Base-by-base conservation (phyloP, 2,888 invertebrate species). In the Nezara viridula region DNA sequence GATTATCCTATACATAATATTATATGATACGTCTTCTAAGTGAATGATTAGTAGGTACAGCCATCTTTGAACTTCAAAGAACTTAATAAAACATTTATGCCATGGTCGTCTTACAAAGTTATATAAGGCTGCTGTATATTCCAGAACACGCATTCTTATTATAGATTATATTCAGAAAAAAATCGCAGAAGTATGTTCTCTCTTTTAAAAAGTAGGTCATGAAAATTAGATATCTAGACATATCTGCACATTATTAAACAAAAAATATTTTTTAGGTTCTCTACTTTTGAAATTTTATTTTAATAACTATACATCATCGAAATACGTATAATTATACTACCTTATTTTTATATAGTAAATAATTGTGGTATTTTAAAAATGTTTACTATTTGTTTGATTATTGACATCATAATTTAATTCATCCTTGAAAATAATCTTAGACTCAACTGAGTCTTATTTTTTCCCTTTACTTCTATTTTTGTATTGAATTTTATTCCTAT, bases 121-220 rank as follows among this genome's bases (percentile, higher is more conserved):
- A 81, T n/a, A 81, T 44, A 81, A 81, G 81, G 44, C 14, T 44
- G 4, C 37, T 7, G 21, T 73, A 9, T 37, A 7, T 37, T 6
- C 16, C n/a, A 10, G 81, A 24, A n/a, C 10, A 12, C n/a, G 0
- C 44, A 81, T n/a, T 81, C n/a, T 47, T 44, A 14, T 77, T 47
- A 40, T 9, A 73, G 32, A 73, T 37, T 73, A 37, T 73, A 37
- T 7, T 60, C n/a, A n/a, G 14, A n/a, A 24, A 44, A 44, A n/a
- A 47, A 81, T 44, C 1, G 40, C 16, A 44, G 81, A 44, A 77
- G 40, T 24, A 77, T 81, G 44, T 47, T 81, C 44, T 81, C 81
- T 81, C 21, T 81, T 24, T 47, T 81, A 14, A 81, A 81, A 81
- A 40, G 81, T 81, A 81, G 81, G 81, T 81, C 44, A n/a, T 44